Percentiles rank a stretch among this genome's conserved stretches.
phyloP scores from a whole-genome alignment of 2,797 vertebrate genomes.

The Esox masquinongy region DNA sequence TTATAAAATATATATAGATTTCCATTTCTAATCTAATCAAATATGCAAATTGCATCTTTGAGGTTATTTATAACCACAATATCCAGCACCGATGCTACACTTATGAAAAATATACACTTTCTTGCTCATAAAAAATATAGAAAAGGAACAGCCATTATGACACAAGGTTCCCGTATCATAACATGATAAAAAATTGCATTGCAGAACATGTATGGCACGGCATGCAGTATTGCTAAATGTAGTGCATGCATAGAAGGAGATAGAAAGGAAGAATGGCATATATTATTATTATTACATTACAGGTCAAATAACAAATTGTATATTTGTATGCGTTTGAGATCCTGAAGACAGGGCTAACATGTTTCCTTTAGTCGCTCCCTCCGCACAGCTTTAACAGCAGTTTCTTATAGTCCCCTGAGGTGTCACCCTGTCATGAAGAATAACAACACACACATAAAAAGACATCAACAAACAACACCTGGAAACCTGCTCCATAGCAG shows the following conservation, averaged over 20 bases:
- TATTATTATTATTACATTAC: not conserved
- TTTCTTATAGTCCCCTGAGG: conserved; percentile 97
- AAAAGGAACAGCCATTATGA: conserved; percentile 35
- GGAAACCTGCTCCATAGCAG: not conserved
- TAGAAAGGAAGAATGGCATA: not conserved
- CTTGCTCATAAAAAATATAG: conserved; percentile 33
- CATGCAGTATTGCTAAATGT: conserved; percentile 52
- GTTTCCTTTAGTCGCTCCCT: conserved; percentile 84
- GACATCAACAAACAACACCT: not conserved
- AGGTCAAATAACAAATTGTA: conserved; percentile 35
- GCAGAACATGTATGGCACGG: conserved; percentile 40
- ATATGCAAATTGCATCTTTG: not conserved
- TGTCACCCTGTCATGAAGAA: conserved; percentile 84
- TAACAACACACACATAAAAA: conserved; percentile 31
- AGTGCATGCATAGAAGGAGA: conserved; percentile 18
- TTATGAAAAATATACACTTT: conserved; percentile 41
- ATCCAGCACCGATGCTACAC: conserved; percentile 4
- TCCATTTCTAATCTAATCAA: conserved; percentile 14
- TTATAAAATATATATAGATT: conserved; percentile 54
- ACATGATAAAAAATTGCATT: conserved; percentile 44
- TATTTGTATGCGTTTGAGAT: conserved; percentile 14
- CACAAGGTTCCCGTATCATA: conserved; percentile 20
- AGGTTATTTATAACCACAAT: conserved; percentile 22
- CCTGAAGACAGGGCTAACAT: conserved; percentile 1
- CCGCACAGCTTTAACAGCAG: conserved; percentile 94